Percentiles rank a stretch among this genome's conserved stretches.
Evolutionary conservation across 2,888 invertebrate species (phyloP).

Genomic region (Chrysodeixis includens): DNA sequence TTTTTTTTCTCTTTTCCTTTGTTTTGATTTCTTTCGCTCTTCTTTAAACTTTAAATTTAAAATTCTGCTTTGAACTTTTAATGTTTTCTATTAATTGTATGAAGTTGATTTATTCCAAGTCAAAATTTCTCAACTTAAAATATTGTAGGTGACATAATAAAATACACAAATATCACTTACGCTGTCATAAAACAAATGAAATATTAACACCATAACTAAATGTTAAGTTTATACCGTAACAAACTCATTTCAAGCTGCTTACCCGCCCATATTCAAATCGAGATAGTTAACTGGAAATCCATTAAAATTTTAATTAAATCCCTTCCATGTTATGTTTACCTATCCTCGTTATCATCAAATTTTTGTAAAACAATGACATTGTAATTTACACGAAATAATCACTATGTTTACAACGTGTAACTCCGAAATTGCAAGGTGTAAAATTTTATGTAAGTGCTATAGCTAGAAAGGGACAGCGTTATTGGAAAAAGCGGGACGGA

Average conservation of each 20-base stretch:
- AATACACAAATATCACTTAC: too few species aligned
- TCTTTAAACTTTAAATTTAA: too few species aligned
- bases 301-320: conserved; percentile 75
- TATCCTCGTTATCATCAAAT: conserved; percentile 36
- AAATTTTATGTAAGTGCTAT: conserved; percentile 34
- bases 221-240: conserved; percentile 13
- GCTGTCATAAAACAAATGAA: neutral
- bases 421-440: conserved; percentile 29
- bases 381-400: conserved; percentile 26
- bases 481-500: conserved; percentile 15
- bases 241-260: conserved; percentile 11
- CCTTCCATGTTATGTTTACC: conserved; percentile 54
- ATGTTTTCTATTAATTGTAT: too few species aligned
- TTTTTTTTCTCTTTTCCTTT: too few species aligned
- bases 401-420: conserved; percentile 21
- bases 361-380: conserved; percentile 26
- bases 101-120: too few species aligned
- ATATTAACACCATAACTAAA: conserved; percentile 5
- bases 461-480: conserved; percentile 17
- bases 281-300: conserved; percentile 60
- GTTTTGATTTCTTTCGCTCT: too few species aligned
- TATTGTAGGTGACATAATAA: neutral
- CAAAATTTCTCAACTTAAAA: neutral
- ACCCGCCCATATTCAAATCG: conserved; percentile 42
- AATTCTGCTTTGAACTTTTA: too few species aligned